phyloP scores from a whole-genome alignment of 2,888 invertebrate species.

The Drosophila pseudotakahashii region DNA sequence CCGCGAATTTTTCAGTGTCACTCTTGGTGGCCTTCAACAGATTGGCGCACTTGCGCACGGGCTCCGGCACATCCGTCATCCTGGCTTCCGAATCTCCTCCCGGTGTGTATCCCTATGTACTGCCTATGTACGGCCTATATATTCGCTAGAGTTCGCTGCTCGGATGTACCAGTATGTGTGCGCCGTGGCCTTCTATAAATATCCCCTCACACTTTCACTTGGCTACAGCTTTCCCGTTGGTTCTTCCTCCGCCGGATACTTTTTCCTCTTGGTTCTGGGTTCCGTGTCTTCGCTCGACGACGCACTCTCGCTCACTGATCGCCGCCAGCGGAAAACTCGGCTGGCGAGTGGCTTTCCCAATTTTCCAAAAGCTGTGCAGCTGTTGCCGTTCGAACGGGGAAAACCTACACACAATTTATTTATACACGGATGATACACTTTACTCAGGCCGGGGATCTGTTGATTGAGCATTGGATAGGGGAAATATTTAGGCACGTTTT shows the following conservation, averaged over 20 bases:
- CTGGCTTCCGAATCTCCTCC: constrained; percentile 32
- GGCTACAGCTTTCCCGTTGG: constrained; percentile 71
- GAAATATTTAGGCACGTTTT: not conserved
- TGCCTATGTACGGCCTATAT: constrained; percentile 24
- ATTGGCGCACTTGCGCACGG: constrained; percentile 93
- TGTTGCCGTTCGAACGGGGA: constrained; percentile 64
- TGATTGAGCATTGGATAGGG: not conserved
- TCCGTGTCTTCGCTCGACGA: constrained; percentile 67
- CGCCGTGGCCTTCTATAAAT: constrained; percentile 65
- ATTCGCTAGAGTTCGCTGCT: constrained; percentile 17
- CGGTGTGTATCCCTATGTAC: constrained; percentile 29
- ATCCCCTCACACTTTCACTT: constrained; percentile 74
- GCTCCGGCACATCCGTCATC: constrained; percentile 88
- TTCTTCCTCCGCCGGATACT: constrained; percentile 20
- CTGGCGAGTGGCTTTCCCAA: constrained; percentile 42
- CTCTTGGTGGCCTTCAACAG: constrained; percentile 91
- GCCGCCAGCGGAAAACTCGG: constrained; percentile 31
- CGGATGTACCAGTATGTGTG: constrained; percentile 23
- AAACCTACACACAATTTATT: constrained; percentile 74
- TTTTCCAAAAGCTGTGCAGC: constrained; percentile 75
- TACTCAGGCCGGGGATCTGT: constrained; percentile 1
- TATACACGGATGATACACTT: constrained; percentile 40
- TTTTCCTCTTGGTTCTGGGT: constrained; percentile 35
- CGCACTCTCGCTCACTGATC: constrained; percentile 81
- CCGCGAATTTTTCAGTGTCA: constrained; percentile 96